A percentile compares a stretch with the other conserved stretches of the same genome.
Evolutionary conservation across 2,888 invertebrate genomes (phyloP).

Genomic region (Amphipoea lucens): DNA sequence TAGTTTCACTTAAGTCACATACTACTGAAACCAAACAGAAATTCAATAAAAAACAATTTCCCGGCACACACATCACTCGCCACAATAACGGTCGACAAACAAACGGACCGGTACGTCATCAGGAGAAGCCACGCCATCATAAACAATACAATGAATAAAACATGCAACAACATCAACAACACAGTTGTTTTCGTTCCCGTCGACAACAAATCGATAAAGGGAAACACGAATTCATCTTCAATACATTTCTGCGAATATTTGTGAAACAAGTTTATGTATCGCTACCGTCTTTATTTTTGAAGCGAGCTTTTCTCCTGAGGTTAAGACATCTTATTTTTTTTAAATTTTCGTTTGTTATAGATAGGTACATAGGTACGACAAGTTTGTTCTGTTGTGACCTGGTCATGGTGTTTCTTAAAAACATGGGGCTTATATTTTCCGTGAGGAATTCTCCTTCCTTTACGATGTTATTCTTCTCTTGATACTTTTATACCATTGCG

Average conservation of each 20-base stretch:
- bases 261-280: slow-evolving; percentile 20
- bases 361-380: background rate
- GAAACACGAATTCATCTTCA: slow-evolving; percentile 12
- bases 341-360: background rate
- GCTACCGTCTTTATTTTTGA: slow-evolving; percentile 26
- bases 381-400: background rate
- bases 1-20: background rate
- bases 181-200: slow-evolving; percentile 20
- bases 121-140: slow-evolving; percentile 2
- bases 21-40: background rate
- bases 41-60: slow-evolving; percentile 5
- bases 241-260: slow-evolving; percentile 20
- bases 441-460: background rate
- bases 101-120: slow-evolving; percentile 2
- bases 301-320: background rate
- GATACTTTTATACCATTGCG: background rate
- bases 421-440: background rate
- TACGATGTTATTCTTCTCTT: background rate
- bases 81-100: background rate
- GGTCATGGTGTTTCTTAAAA: background rate
- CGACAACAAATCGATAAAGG: slow-evolving; percentile 42
- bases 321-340: background rate
- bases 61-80: background rate
- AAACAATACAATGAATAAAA: slow-evolving; percentile 59
- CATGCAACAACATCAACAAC: slow-evolving; percentile 46